These are phyloP conservation scores for Tricholaema leucomelas DNA, from an alignment of 2,113 vertebrate genomes.

Conservation along the genomic window DNA sequence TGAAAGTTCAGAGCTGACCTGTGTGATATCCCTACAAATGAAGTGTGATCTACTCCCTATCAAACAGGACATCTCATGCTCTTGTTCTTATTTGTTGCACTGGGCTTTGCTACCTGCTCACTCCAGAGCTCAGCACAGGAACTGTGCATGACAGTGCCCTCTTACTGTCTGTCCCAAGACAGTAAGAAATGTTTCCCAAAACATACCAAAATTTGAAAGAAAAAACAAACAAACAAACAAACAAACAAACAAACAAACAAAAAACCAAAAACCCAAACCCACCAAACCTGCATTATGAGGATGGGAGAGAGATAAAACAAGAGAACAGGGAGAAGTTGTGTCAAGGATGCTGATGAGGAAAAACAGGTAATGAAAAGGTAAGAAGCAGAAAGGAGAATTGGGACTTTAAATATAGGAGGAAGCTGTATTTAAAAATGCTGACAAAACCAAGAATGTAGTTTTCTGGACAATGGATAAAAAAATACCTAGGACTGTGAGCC, in stretches of 20 bases:
- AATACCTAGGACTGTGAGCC: background rate
- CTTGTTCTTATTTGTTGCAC: background rate
- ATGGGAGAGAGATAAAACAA: background rate
- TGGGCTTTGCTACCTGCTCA: background rate
- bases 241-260: too few relatives aligned
- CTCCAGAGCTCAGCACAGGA: background rate
- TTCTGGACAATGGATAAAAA: background rate
- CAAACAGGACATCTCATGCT: background rate
- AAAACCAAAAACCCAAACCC: too few relatives aligned
- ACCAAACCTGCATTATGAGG: background rate
- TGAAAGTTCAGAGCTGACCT: background rate
- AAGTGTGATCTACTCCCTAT: background rate
- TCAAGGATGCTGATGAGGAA: background rate
- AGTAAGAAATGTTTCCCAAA: background rate
- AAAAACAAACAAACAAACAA: too few relatives aligned
- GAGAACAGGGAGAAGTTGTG: background rate
- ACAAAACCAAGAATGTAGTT: background rate
- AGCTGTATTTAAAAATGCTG: background rate
- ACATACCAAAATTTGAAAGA: background rate
- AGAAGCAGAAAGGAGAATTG: background rate
- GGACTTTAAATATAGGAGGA: background rate
- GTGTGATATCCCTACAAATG: background rate
- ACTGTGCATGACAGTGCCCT: fast-evolving
- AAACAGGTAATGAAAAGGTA: background rate
- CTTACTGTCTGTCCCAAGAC: fast-evolving